phyloP scores from a whole-genome alignment of 2,113 vertebrate species.

The Steatornis caripensis region DNA sequence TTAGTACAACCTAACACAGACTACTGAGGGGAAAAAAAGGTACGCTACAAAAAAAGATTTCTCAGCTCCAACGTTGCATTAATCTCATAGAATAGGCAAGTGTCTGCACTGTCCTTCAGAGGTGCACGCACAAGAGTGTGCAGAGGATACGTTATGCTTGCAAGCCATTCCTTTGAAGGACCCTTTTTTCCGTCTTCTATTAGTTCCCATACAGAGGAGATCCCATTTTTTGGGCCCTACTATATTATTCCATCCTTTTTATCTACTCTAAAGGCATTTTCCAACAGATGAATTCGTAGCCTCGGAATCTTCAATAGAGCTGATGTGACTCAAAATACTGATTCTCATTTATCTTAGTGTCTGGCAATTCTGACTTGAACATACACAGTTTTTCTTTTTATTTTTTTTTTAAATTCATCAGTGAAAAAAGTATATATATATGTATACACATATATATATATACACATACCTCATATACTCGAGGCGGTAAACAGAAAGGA shows the following conservation, averaged over 20 bases:
- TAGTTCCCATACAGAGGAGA: background rate
- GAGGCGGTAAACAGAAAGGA: slow-evolving; percentile 92
- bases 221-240: background rate
- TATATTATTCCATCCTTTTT: background rate
- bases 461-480: slow-evolving; percentile 98
- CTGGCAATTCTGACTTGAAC: background rate
- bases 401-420: background rate
- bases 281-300: background rate
- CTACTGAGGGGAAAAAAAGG: background rate
- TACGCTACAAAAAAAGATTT: background rate
- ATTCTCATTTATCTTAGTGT: background rate
- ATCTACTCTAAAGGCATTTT: background rate
- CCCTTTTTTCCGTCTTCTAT: background rate
- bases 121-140: background rate
- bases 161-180: background rate
- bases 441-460: too few species aligned
- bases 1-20: background rate
- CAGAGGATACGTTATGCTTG: background rate
- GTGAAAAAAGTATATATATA: background rate
- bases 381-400: background rate
- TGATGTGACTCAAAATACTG: background rate
- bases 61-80: background rate
- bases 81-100: background rate
- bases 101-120: background rate
- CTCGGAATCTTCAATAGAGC: background rate